phyloP scores from a whole-genome alignment of 2,113 vertebrate genomes.

The Tachycineta bicolor region DNA sequence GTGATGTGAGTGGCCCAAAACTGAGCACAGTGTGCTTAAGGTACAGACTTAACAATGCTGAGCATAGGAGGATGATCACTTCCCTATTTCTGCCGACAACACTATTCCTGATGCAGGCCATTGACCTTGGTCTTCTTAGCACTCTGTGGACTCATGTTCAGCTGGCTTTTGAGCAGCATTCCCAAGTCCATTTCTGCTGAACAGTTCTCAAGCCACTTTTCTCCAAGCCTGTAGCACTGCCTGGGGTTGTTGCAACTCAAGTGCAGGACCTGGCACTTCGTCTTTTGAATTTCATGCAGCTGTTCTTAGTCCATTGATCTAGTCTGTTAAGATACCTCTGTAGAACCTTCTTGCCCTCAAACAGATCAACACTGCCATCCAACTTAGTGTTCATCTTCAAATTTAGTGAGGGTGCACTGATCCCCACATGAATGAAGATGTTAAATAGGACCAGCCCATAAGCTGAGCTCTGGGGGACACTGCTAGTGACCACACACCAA shows the following conservation, averaged over 20 bases:
- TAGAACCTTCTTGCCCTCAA: not conserved
- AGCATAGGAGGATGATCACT: not conserved
- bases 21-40: not conserved
- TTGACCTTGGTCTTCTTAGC: not conserved
- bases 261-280: not conserved
- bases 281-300: not conserved
- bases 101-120: not conserved
- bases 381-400: not conserved
- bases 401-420: not conserved
- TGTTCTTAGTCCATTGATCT: not conserved
- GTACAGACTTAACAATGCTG: not conserved
- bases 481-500: rapidly evolving
- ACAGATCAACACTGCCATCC: not conserved
- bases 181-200: rapidly evolving
- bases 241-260: not conserved
- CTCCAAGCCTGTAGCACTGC: not conserved
- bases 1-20: not conserved
- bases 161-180: not conserved
- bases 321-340: not conserved
- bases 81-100: not conserved
- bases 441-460: not conserved
- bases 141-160: not conserved
- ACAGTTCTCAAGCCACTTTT: not conserved
- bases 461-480: not conserved
- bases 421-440: not conserved